Percentiles rank a stretch among this genome's conserved stretches.
These are phyloP conservation scores for Leucophenga montana DNA, from an alignment of 2,888 invertebrate species.

Conservation along the genomic window DNA sequence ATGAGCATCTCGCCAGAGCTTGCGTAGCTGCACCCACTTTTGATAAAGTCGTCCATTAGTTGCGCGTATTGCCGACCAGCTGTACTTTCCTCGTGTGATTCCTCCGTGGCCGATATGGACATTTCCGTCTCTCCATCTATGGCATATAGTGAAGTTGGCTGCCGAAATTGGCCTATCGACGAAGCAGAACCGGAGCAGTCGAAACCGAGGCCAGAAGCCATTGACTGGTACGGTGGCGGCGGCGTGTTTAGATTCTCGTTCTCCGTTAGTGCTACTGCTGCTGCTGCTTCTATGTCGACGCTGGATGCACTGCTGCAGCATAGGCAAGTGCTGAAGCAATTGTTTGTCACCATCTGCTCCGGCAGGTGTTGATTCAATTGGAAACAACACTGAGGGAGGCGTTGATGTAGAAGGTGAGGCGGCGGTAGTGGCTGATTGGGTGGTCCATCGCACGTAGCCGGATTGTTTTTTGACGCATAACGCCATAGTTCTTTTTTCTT, in stretches of 20 bases:
- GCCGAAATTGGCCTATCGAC: neutral
- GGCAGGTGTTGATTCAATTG: conserved; percentile 29
- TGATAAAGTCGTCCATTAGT: conserved; percentile 49
- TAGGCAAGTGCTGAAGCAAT: conserved; percentile 35
- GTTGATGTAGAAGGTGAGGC: conserved; percentile 68
- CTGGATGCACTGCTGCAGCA: conserved; percentile 38
- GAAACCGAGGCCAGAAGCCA: conserved; percentile 49
- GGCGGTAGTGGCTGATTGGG: conserved; percentile 69
- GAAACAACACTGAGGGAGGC: conserved; percentile 56
- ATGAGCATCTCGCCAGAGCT: conserved; percentile 62
- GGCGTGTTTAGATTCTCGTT: conserved; percentile 43
- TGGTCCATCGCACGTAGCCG: conserved; percentile 61
- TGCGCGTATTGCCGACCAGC: conserved; percentile 22
- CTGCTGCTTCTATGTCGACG: conserved; percentile 33
- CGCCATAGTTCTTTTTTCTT: conserved; percentile 73
- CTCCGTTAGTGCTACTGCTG: conserved; percentile 27
- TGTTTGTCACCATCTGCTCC: conserved; percentile 36
- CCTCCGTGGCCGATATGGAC: conserved; percentile 40
- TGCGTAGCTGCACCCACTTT: conserved; percentile 64
- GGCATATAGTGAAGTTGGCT: neutral
- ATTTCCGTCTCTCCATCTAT: conserved; percentile 44
- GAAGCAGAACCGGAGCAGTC: conserved; percentile 47
- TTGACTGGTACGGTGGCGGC: conserved; percentile 53
- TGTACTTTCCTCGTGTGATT: conserved; percentile 23
- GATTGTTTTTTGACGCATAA: conserved; percentile 70